A percentile compares a stretch with the other conserved stretches of the same genome.
Evolutionary conservation across 2,888 invertebrate species (phyloP).

Genomic region (Antheraea assamensis): DNA sequence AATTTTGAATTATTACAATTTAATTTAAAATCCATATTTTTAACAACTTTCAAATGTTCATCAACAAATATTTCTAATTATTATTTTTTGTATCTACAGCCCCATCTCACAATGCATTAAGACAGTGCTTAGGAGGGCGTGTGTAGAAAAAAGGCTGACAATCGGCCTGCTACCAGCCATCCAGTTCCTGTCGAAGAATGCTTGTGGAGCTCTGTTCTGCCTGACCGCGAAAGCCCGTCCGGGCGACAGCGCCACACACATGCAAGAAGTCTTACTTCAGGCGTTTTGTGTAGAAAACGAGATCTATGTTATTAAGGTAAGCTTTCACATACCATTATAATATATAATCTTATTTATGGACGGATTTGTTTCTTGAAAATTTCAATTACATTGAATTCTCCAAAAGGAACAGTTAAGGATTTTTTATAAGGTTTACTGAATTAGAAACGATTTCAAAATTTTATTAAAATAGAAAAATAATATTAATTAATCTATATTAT

Average conservation of each 20-base stretch:
- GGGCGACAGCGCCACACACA: constrained; percentile 89
- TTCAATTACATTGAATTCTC: too few species aligned
- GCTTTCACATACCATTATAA: constrained; percentile 26
- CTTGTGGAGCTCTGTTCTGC: constrained; percentile 85
- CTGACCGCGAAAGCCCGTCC: constrained; percentile 85
- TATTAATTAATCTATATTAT: too few species aligned
- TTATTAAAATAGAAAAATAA: too few species aligned
- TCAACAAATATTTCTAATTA: neutral
- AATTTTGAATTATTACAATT: neutral
- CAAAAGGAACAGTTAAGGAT: too few species aligned
- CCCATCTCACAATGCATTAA: constrained; percentile 77
- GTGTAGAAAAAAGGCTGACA: constrained; percentile 81
- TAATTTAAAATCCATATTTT: too few species aligned
- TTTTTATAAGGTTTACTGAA: too few species aligned
- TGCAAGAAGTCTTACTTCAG: constrained; percentile 89
- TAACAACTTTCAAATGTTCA: neutral
- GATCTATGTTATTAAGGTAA: constrained; percentile 88
- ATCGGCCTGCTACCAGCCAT: constrained; percentile 85
- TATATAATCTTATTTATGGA: too few species aligned
- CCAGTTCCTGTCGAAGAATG: constrained; percentile 81
- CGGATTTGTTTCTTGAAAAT: too few species aligned
- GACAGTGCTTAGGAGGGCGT: constrained; percentile 79
- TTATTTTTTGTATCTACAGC: constrained; percentile 58
- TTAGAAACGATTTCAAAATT: too few species aligned
- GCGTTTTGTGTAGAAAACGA: constrained; percentile 91